A percentile compares a stretch with the other conserved stretches of the same genome.
Evolutionary conservation across 2,888 invertebrate species (phyloP).

Genomic region (Crematogaster levior): DNA sequence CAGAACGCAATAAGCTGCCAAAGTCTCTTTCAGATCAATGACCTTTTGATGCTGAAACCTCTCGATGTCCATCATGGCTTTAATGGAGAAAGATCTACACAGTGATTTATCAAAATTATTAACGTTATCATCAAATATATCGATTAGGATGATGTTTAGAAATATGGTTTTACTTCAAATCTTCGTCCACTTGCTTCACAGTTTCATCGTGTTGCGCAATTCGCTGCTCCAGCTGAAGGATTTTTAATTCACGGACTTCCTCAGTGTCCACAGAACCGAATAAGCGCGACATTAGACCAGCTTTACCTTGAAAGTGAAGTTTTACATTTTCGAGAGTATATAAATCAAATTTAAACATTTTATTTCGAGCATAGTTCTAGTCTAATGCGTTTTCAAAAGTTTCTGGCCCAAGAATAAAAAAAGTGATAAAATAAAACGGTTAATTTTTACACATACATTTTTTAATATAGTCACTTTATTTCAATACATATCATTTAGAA

Average conservation of each 20-base stretch:
- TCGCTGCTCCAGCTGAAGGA: conserved; percentile 89
- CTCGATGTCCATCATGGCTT: conserved; percentile 90
- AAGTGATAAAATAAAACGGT: not conserved
- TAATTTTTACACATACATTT: not conserved
- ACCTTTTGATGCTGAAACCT: conserved; percentile 91
- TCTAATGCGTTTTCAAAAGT: not conserved
- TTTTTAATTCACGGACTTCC: conserved; percentile 90
- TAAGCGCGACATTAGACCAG: conserved; percentile 90
- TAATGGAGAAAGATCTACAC: conserved; percentile 90
- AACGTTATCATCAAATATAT: not conserved
- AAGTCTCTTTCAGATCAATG: conserved; percentile 90
- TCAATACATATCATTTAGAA: not conserved
- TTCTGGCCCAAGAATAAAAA: not conserved
- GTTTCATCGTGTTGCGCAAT: conserved; percentile 88
- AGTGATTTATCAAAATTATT: conserved; percentile 22
- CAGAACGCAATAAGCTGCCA: conserved; percentile 89
- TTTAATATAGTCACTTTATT: not conserved
- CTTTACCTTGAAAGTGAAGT: conserved; percentile 87
- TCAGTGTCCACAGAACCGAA: conserved; percentile 92
- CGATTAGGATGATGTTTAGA: not conserved
- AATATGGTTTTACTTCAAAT: conserved; percentile 87
- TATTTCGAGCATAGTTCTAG: not conserved
- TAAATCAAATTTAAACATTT: not conserved
- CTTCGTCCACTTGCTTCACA: conserved; percentile 87
- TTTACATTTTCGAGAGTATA: not conserved